These are phyloP conservation scores for Austrolebias charrua DNA, from an alignment of 2,797 vertebrate genomes.

Conservation along the genomic window DNA sequence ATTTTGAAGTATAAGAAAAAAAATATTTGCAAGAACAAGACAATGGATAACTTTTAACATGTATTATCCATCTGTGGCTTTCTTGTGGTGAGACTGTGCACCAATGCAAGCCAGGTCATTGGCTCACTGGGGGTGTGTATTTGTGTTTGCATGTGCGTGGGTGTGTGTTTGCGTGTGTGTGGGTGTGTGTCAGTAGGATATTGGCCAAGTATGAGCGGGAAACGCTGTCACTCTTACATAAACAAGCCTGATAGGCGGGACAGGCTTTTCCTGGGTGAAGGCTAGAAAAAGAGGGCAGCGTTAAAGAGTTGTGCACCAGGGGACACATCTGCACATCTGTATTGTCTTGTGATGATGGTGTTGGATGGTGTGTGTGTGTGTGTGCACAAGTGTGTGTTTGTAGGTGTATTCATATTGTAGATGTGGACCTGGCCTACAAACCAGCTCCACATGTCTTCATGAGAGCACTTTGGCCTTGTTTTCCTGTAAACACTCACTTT, in stretches of 20 bases:
- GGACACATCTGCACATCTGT: conserved; percentile 15
- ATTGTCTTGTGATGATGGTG: conserved; percentile 18
- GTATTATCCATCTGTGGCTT: conserved; percentile 26
- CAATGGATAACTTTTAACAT: conserved; percentile 19
- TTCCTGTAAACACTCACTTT: conserved; percentile 65
- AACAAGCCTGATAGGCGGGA: conserved; percentile 60
- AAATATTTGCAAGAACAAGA: conserved; percentile 8
- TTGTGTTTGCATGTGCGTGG: conserved; percentile 51
- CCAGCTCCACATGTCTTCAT: conserved; percentile 51
- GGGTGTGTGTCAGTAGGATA: conserved; percentile 52
- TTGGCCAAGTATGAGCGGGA: conserved; percentile 71
- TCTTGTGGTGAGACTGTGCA: conserved; percentile 42
- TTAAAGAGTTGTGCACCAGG: conserved; percentile 12
- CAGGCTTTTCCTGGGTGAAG: conserved; percentile 20
- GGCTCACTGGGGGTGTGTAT: conserved; percentile 62
- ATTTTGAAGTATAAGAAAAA: background rate
- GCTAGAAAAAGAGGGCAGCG: conserved; percentile 3
- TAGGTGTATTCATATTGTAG: background rate
- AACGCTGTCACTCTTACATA: conserved; percentile 72
- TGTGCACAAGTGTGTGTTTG: conserved; percentile 14
- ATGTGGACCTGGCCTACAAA: conserved; percentile 25
- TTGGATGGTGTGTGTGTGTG: conserved; percentile 18
- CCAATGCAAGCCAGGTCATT: conserved; percentile 69
- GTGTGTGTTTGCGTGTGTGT: no score
- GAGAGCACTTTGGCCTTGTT: conserved; percentile 61